A percentile compares a stretch with the other conserved stretches of the same genome.
phyloP scores from a whole-genome alignment of 1,140 invertebrate species.

The Harlomillsia oculata region DNA sequence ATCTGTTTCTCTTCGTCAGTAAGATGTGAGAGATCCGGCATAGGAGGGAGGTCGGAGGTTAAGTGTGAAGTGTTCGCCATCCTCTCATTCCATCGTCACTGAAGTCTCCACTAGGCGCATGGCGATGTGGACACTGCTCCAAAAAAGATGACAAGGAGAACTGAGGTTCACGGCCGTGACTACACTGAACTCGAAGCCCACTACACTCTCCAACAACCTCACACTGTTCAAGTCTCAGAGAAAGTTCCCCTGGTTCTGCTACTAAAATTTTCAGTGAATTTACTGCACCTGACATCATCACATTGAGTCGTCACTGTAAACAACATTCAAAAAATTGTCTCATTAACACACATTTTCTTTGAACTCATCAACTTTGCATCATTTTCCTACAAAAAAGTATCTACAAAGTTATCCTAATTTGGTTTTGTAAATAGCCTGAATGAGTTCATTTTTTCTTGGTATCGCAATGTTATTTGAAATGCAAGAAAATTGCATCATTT shows the following conservation, averaged over 20 bases:
- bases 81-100: slow-evolving; percentile 33
- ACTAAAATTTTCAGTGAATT: slow-evolving; percentile 17
- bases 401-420: too few species aligned
- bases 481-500: too few species aligned
- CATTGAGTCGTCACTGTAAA: slow-evolving; percentile 16
- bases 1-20: slow-evolving; percentile 94
- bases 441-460: too few species aligned
- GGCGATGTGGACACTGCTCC: not conserved
- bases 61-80: slow-evolving; percentile 35
- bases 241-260: slow-evolving; percentile 21
- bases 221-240: slow-evolving; percentile 3
- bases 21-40: slow-evolving; percentile 78
- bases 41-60: slow-evolving; percentile 36
- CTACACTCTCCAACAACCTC: slow-evolving; percentile 6
- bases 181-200: slow-evolving; percentile 2
- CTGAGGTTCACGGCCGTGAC: slow-evolving; percentile 1
- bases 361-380: too few species aligned
- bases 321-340: not conserved
- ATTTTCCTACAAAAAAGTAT: too few species aligned
- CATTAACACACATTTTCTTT: too few species aligned
- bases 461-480: too few species aligned
- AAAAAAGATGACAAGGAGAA: slow-evolving; percentile 5
- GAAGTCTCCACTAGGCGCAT: slow-evolving; percentile 6
- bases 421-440: too few species aligned
- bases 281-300: slow-evolving; percentile 24